These are phyloP conservation scores for Heterotis niloticus DNA, from an alignment of 2,113 vertebrate genomes.

Conservation along the genomic window DNA sequence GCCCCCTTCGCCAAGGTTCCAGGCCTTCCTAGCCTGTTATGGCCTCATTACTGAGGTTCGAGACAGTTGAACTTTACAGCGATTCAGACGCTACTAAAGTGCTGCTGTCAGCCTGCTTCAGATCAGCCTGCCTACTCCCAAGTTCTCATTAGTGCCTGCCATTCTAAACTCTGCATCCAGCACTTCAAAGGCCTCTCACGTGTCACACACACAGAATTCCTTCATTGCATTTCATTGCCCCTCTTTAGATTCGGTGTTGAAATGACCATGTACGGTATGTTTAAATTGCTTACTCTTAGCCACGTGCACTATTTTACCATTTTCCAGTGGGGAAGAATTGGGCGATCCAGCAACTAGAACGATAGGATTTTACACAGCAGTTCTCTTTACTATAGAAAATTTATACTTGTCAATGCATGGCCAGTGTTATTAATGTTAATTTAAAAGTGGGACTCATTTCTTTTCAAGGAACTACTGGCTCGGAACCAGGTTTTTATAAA, in stretches of 20 bases:
- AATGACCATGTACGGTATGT: neutral
- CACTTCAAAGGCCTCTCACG: slow-evolving; percentile 33
- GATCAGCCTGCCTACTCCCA: slow-evolving; percentile 31
- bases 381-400: neutral
- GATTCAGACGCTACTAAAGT: slow-evolving; percentile 37
- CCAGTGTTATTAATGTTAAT: slow-evolving; percentile 8
- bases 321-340: neutral
- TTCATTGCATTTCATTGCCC: slow-evolving; percentile 1
- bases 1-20: neutral
- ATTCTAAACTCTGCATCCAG: slow-evolving; percentile 24
- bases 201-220: slow-evolving; percentile 13
- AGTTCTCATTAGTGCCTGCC: slow-evolving; percentile 38
- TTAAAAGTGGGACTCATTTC: slow-evolving; percentile 24
- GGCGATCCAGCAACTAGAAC: neutral
- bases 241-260: neutral
- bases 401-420: slow-evolving; percentile 8
- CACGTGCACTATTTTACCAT: neutral
- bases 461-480: slow-evolving; percentile 30
- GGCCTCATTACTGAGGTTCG: slow-evolving; percentile 31
- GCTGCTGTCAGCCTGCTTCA: slow-evolving; percentile 33
- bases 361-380: neutral
- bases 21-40: slow-evolving; percentile 17
- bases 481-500: slow-evolving; percentile 27
- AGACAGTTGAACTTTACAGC: slow-evolving; percentile 38
- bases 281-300: neutral